These are phyloP conservation scores for Pterois miles DNA, from an alignment of 2,797 vertebrate species.

Conservation along the genomic window DNA sequence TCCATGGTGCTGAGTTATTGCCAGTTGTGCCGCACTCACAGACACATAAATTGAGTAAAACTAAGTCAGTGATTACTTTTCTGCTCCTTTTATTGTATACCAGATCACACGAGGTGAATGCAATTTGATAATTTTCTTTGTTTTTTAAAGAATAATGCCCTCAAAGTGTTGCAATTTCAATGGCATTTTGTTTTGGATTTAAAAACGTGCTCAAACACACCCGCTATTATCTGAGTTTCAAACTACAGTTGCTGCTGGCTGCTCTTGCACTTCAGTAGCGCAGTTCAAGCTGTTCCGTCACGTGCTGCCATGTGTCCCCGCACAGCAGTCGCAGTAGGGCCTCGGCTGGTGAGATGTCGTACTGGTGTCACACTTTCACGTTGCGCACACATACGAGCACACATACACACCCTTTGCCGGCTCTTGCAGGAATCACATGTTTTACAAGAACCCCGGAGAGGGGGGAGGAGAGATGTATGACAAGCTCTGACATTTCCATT, in stretches of 20 bases:
- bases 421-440: constrained; percentile 71
- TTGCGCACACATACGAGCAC: neutral
- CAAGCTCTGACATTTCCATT: constrained; percentile 77
- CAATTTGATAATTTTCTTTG: neutral
- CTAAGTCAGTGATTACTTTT: constrained; percentile 38
- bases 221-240: constrained; percentile 5
- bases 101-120: neutral
- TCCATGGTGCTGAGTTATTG: constrained; percentile 57
- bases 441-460: constrained; percentile 72
- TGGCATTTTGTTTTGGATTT: neutral
- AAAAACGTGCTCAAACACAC: neutral
- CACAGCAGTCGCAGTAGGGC: constrained; percentile 62
- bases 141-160: neutral
- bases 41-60: constrained; percentile 31
- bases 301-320: constrained; percentile 66
- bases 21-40: constrained; percentile 38
- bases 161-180: neutral
- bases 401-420: constrained; percentile 20
- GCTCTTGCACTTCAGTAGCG: constrained; percentile 40
- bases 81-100: neutral
- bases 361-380: constrained; percentile 23
- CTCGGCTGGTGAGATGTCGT: constrained; percentile 59
- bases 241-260: constrained; percentile 44
- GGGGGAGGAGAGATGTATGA: constrained; percentile 58
- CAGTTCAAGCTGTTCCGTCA: constrained; percentile 68